A percentile compares a stretch with the other conserved stretches of the same genome.
These are phyloP conservation scores for Andrena fulva DNA, from an alignment of 2,888 invertebrate species.

Conservation along the genomic window DNA sequence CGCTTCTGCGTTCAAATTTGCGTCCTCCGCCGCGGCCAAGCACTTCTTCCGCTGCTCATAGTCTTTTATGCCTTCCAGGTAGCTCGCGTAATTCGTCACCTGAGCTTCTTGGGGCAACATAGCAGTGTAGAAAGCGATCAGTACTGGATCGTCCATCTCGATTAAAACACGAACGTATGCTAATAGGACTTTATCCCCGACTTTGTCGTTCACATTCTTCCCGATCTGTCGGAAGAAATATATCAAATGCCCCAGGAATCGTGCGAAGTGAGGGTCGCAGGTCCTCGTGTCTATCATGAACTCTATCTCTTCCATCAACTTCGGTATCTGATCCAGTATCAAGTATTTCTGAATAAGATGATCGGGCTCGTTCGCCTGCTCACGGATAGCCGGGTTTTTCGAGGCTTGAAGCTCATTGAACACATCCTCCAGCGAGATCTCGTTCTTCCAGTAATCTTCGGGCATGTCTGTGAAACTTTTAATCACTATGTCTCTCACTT, in stretches of 20 bases:
- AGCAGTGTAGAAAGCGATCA: slow-evolving; percentile 94
- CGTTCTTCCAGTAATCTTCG: slow-evolving; percentile 90
- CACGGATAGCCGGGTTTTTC: slow-evolving; percentile 86
- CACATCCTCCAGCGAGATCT: slow-evolving; percentile 89
- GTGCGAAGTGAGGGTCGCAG: slow-evolving; percentile 87
- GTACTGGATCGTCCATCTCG: slow-evolving; percentile 89
- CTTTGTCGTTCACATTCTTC: slow-evolving; percentile 89
- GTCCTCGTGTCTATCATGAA: slow-evolving; percentile 87
- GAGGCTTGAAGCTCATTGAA: slow-evolving; percentile 89
- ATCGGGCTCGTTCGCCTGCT: slow-evolving; percentile 88
- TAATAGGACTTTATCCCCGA: slow-evolving; percentile 91
- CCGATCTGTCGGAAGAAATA: slow-evolving; percentile 93
- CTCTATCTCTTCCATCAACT: slow-evolving; percentile 90
- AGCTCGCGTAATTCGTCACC: slow-evolving; percentile 87
- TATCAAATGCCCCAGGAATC: slow-evolving; percentile 94
- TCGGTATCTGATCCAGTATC: slow-evolving; percentile 92
- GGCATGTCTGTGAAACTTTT: slow-evolving; percentile 87
- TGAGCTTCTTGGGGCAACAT: slow-evolving; percentile 90
- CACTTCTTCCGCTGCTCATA: slow-evolving; percentile 89
- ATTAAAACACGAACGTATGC: slow-evolving; percentile 91
- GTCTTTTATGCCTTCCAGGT: slow-evolving; percentile 89
- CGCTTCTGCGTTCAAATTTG: slow-evolving; percentile 92
- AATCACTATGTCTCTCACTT: slow-evolving; percentile 88
- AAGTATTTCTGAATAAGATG: slow-evolving; percentile 93
- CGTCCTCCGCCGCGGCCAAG: slow-evolving; percentile 89